These are phyloP conservation scores for Mythimna ferrago DNA, from an alignment of 2,888 invertebrate genomes.

Conservation along the genomic window DNA sequence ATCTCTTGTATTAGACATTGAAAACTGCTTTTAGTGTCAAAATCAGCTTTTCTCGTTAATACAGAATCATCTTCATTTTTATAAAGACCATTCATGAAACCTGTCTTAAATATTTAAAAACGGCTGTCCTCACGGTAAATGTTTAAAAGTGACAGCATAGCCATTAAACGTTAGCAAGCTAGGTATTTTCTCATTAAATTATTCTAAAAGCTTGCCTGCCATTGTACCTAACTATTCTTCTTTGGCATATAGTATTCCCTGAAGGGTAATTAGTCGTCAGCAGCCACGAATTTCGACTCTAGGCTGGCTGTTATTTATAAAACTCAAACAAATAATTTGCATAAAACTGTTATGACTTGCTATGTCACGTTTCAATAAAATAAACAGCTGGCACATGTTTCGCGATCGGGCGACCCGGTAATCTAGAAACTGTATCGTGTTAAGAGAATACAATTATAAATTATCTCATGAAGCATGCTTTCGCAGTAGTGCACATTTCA, in stretches of 20 bases:
- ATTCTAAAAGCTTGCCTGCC: background rate
- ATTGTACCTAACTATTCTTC: too few species aligned
- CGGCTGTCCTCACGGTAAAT: conserved; percentile 1
- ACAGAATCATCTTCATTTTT: background rate
- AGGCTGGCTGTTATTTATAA: background rate
- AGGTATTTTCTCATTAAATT: background rate
- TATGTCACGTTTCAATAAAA: conserved; percentile 46
- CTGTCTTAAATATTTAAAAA: conserved; percentile 26
- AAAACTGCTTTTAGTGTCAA: background rate
- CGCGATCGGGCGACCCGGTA: conserved; percentile 48
- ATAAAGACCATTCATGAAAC: conserved; percentile 2
- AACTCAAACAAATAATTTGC: background rate
- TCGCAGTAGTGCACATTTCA: background rate
- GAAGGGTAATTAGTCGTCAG: too few species aligned
- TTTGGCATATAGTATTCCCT: too few species aligned
- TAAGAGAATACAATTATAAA: conserved; percentile 43
- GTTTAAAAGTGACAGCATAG: background rate
- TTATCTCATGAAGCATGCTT: conserved; percentile 32
- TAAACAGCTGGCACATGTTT: conserved; percentile 53
- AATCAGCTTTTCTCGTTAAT: background rate
- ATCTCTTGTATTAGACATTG: background rate
- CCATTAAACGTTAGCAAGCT: conserved; percentile 7
- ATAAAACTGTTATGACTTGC: conserved; percentile 3
- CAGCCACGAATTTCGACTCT: background rate
- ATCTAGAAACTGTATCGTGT: conserved; percentile 52